phyloP scores from a whole-genome alignment of 2,113 vertebrate genomes.

The Thamnaconus septentrionalis region DNA sequence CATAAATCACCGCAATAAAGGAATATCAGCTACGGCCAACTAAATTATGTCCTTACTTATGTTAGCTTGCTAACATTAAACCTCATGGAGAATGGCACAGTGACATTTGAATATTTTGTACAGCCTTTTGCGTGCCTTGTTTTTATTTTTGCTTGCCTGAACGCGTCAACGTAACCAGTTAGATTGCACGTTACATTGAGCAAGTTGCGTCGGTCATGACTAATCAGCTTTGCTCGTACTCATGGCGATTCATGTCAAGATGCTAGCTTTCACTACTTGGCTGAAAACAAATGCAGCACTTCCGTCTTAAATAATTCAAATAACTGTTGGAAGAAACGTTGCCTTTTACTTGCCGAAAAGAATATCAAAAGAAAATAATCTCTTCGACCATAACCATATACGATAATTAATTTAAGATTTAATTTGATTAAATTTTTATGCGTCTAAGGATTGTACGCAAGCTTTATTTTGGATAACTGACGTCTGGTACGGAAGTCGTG shows the following conservation, averaged over 20 bases:
- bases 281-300: background rate
- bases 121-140: background rate
- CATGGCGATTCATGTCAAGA: background rate
- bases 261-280: background rate
- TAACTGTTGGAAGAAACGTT: background rate
- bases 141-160: background rate
- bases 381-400: too few species aligned
- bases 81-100: background rate
- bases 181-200: background rate
- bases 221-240: background rate
- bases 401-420: background rate
- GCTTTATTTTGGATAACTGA: constrained; percentile 14
- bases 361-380: background rate
- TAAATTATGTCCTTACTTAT: background rate
- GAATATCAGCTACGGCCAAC: background rate
- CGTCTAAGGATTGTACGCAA: background rate
- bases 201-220: constrained; percentile 1
- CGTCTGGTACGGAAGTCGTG: constrained; percentile 27
- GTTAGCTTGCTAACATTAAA: constrained; percentile 20
- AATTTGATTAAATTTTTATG: background rate
- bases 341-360: too few species aligned
- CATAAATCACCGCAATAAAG: too few species aligned
- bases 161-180: too few species aligned
- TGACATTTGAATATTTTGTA: background rate
- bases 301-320: constrained; percentile 1